Percentiles rank a stretch among this genome's conserved stretches.
phyloP scores from a whole-genome alignment of 2,888 invertebrate genomes.

The Mayetiola destructor region DNA sequence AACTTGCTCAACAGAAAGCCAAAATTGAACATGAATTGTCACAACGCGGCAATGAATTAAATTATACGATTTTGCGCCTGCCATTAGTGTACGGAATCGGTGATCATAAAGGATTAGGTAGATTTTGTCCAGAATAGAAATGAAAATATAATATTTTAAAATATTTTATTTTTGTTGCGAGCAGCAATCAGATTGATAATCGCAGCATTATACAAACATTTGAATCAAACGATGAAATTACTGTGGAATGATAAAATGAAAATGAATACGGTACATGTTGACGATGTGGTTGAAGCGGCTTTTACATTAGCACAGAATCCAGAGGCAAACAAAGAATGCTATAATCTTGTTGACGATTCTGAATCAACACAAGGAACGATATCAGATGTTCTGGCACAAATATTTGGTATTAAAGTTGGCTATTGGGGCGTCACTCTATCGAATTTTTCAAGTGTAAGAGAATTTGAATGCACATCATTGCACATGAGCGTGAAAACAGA shows the following conservation, averaged over 20 bases:
- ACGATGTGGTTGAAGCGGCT: slow-evolving; percentile 68
- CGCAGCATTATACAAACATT: slow-evolving; percentile 75
- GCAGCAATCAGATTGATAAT: slow-evolving; percentile 71
- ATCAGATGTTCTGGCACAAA: slow-evolving; percentile 60
- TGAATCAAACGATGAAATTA: slow-evolving; percentile 81
- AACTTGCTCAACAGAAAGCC: slow-evolving; percentile 66
- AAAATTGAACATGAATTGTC: slow-evolving; percentile 66
- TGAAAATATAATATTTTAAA: neutral
- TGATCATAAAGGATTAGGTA: slow-evolving; percentile 69
- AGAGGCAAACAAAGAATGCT: slow-evolving; percentile 46
- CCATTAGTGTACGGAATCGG: slow-evolving; percentile 77
- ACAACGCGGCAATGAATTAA: slow-evolving; percentile 44
- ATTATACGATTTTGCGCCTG: slow-evolving; percentile 66
- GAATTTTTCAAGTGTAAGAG: slow-evolving; percentile 57
- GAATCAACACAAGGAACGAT: slow-evolving; percentile 74
- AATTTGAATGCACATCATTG: no score
- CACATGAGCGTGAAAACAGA: neutral
- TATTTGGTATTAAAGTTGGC: slow-evolving; percentile 75
- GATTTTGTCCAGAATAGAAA: slow-evolving; percentile 27
- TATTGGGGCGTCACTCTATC: slow-evolving; percentile 75
- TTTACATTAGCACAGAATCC: slow-evolving; percentile 51
- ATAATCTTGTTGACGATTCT: slow-evolving; percentile 71
- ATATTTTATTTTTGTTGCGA: neutral
- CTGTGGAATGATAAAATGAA: slow-evolving; percentile 74
- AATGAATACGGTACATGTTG: slow-evolving; percentile 77